A percentile compares a stretch with the other conserved stretches of the same genome.
Evolutionary conservation across 1,140 invertebrate genomes (phyloP).

Genomic region (Macrostomum lignano): DNA sequence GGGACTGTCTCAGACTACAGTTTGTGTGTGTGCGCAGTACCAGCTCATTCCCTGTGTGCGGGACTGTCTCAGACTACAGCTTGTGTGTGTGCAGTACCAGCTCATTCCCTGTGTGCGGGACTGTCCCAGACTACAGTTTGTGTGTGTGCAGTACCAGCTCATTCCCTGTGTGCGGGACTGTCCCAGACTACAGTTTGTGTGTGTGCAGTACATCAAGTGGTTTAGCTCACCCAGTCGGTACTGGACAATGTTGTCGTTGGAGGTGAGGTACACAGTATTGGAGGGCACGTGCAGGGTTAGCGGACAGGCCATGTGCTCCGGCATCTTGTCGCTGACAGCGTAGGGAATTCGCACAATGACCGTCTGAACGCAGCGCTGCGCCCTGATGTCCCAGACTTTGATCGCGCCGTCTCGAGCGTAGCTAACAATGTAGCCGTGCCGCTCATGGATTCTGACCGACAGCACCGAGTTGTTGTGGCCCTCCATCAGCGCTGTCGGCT

Average conservation of each 20-base stretch:
- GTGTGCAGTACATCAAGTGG: slow-evolving; percentile 8
- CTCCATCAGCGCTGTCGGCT: slow-evolving; percentile 33
- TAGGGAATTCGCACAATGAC: slow-evolving; percentile 21
- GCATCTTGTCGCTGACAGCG: slow-evolving; percentile 19
- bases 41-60: too few species aligned
- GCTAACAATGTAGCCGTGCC: slow-evolving; percentile 18
- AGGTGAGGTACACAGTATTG: slow-evolving; percentile 17
- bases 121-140: too few species aligned
- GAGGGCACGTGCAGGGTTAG: slow-evolving; percentile 15
- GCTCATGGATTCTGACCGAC: slow-evolving; percentile 33
- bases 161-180: too few species aligned
- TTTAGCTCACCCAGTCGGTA: slow-evolving; percentile 16
- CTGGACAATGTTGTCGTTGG: slow-evolving; percentile 23
- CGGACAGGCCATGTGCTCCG: slow-evolving; percentile 24
- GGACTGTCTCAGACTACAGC: too few species aligned
- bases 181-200: too few species aligned
- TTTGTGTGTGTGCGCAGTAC: too few species aligned
- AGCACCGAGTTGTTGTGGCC: slow-evolving; percentile 42
- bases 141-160: too few species aligned
- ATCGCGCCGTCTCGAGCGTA: slow-evolving; percentile 23
- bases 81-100: too few species aligned
- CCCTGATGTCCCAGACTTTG: slow-evolving; percentile 26
- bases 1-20: too few species aligned
- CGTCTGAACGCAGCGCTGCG: slow-evolving; percentile 23
- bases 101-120: too few species aligned